Evolutionary conservation across 2,797 vertebrate species (phyloP).

Genomic region (Arctocebus calabarensis): DNA sequence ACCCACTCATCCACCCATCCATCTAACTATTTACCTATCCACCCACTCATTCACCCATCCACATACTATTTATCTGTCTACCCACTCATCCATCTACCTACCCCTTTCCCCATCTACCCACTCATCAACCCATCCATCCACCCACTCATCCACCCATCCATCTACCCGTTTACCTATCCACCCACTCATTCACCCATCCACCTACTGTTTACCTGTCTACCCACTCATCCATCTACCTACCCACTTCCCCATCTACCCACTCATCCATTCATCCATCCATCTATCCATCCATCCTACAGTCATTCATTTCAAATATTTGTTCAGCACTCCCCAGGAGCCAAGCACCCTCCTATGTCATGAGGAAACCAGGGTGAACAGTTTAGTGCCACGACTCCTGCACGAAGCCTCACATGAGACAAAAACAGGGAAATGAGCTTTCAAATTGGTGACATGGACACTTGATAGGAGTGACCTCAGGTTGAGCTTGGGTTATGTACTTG

Average conservation of each 20-base stretch:
- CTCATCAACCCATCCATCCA: too few species aligned
- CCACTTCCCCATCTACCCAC: background rate
- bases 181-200: background rate
- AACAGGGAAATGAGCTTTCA: background rate
- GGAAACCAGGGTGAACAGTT: background rate
- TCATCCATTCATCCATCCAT: background rate
- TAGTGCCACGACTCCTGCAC: background rate
- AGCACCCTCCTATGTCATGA: background rate
- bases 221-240: background rate
- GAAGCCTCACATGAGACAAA: background rate
- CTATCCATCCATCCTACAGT: background rate
- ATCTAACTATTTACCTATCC: background rate
- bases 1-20: too few species aligned
- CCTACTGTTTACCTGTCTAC: too few species aligned
- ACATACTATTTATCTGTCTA: too few species aligned
- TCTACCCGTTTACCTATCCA: accelerated
- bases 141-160: background rate
- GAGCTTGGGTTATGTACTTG: accelerated
- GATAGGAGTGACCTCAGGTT: background rate
- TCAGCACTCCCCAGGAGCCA: background rate
- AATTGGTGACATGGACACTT: background rate
- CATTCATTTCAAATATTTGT: background rate
- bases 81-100: background rate
- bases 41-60: too few species aligned
- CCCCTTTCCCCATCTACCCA: too few species aligned